Conservation (phyloP, 2,888 invertebrate genomes). For the Drosophila mulleri region DNA sequence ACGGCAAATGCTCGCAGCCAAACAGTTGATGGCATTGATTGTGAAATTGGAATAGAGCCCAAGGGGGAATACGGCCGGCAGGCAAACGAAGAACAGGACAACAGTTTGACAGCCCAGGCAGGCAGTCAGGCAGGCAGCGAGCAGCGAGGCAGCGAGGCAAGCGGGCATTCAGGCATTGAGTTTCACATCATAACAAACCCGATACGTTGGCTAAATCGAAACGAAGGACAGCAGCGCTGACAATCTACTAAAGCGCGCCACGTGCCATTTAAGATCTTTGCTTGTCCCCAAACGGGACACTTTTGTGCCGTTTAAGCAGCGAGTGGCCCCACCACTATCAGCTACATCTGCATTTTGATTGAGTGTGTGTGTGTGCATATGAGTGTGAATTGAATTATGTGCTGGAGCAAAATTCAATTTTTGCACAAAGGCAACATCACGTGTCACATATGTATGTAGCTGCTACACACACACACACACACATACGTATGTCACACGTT, state of each 20-base stretch:
- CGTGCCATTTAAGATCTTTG: constrained; percentile 37
- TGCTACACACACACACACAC: neutral
- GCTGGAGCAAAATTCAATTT: constrained; percentile 73
- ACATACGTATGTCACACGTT: constrained; percentile 37
- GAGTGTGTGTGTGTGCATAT: constrained; percentile 23
- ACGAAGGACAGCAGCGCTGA: constrained; percentile 14
- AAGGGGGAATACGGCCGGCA: constrained; percentile 25
- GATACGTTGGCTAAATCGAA: constrained; percentile 18
- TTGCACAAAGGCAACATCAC: constrained; percentile 40
- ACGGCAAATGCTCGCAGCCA: constrained; percentile 8
- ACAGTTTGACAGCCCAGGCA: constrained; percentile 21
- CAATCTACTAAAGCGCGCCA: constrained; percentile 29
- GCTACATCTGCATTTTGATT: constrained; percentile 42
- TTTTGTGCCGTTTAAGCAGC: constrained; percentile 30
- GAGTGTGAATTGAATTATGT: constrained; percentile 72
- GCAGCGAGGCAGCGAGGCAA: neutral
- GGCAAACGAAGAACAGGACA: constrained; percentile 23
- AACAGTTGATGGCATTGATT: constrained; percentile 17
- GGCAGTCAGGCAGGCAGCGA: neutral
- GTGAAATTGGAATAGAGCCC: constrained; percentile 20
- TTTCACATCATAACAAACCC: constrained; percentile 43
- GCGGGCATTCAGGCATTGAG: constrained; percentile 35
- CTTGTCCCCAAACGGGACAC: constrained; percentile 23
- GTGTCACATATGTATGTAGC: constrained; percentile 19
- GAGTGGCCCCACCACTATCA: constrained; percentile 19